These are phyloP conservation scores for Xylota sylvarum DNA, from an alignment of 2,888 invertebrate genomes.

Conservation along the genomic window DNA sequence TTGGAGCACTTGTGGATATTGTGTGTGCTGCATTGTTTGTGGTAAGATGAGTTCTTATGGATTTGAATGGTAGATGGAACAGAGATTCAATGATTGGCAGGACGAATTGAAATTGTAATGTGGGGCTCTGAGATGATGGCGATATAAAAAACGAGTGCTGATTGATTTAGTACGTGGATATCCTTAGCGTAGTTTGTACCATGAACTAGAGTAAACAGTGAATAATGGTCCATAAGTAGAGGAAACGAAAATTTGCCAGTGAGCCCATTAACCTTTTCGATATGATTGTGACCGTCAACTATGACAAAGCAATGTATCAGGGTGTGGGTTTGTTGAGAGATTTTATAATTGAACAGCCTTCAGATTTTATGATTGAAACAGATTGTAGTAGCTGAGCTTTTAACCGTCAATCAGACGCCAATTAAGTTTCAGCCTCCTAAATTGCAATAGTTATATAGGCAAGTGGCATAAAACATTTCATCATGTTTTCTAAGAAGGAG, in stretches of 20 bases:
- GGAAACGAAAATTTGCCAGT: neutral
- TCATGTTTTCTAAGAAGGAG: neutral
- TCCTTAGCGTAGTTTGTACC: neutral
- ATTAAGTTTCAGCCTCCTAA: neutral
- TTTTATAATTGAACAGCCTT: neutral
- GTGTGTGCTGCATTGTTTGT: slow-evolving; percentile 22
- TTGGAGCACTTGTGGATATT: neutral
- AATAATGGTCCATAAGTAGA: neutral
- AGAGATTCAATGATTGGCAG: slow-evolving; percentile 56
- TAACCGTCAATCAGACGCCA: neutral
- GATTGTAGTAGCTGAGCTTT: slow-evolving; percentile 1
- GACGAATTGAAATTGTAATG: slow-evolving; percentile 56
- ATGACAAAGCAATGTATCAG: neutral
- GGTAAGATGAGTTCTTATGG: slow-evolving; percentile 39
- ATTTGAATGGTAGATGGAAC: slow-evolving; percentile 13
- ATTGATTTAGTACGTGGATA: neutral
- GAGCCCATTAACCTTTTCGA: neutral
- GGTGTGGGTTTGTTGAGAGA: slow-evolving; percentile 5
- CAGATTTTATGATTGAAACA: neutral
- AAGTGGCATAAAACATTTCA: neutral
- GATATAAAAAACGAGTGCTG: neutral
- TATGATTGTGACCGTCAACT: neutral
- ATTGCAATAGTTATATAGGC: neutral
- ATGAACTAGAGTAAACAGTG: neutral
- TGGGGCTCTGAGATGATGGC: slow-evolving; percentile 13